These are phyloP conservation scores for Dryobotodes eremita DNA, from an alignment of 2,888 invertebrate species.

Conservation along the genomic window DNA sequence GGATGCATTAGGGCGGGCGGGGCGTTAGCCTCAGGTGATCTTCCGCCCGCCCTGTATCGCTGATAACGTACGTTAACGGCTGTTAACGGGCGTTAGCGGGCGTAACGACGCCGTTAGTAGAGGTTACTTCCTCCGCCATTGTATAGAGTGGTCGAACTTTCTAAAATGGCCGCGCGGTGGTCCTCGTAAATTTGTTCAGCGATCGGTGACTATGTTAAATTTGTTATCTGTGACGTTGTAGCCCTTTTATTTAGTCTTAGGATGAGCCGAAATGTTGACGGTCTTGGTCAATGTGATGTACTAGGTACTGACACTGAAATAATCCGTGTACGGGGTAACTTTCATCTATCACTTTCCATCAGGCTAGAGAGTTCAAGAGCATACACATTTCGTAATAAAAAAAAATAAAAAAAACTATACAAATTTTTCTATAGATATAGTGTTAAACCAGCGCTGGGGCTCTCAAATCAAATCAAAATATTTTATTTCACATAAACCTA, in stretches of 20 bases:
- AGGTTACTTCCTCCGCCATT: conserved; percentile 87
- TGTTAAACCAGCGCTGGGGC: too few species aligned
- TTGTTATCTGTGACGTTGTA: conserved; percentile 57
- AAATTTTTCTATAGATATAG: too few species aligned
- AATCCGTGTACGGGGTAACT: too few species aligned
- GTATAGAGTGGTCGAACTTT: conserved; percentile 75
- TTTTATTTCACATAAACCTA: too few species aligned
- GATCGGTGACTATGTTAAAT: conserved; percentile 69
- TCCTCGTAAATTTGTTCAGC: conserved; percentile 75
- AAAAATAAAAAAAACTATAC: too few species aligned
- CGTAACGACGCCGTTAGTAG: conserved; percentile 88
- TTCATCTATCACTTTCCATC: too few species aligned
- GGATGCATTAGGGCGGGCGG: conserved; percentile 89
- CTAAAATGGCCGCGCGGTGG: conserved; percentile 51
- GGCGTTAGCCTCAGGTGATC: conserved; percentile 86
- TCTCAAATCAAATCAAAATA: too few species aligned
- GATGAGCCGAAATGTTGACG: not conserved
- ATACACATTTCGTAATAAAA: too few species aligned
- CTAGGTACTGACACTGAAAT: too few species aligned
- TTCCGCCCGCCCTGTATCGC: conserved; percentile 87
- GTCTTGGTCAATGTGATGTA: too few species aligned
- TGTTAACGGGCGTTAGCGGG: conserved; percentile 81
- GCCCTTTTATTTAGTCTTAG: conserved; percentile 7
- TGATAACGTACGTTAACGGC: conserved; percentile 86
- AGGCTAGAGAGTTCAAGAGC: too few species aligned